Evolutionary conservation across 2,113 vertebrate species (phyloP).

Genomic region (Macroglossus sobrinus): DNA sequence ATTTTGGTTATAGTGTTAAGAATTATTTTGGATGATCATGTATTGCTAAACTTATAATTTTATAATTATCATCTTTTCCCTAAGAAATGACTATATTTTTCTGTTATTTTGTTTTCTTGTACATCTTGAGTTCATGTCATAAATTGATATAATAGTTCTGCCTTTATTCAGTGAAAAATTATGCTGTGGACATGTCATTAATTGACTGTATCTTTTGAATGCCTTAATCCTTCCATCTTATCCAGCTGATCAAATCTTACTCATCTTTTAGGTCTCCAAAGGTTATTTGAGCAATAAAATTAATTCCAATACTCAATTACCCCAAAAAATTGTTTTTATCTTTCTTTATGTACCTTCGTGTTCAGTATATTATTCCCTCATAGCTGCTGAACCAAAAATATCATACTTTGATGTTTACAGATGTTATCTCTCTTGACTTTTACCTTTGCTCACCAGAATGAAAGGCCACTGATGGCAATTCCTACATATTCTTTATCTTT

Average conservation of each 20-base stretch:
- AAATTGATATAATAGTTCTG: not conserved
- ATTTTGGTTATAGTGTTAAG: not conserved
- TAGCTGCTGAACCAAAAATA: not conserved
- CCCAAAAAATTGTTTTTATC: not conserved
- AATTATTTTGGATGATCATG: not conserved
- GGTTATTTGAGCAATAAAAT: not conserved
- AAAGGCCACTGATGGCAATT: not conserved
- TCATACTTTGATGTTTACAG: not conserved
- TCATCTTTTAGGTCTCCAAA: not conserved
- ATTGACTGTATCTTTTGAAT: not conserved
- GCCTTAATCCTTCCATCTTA: not conserved
- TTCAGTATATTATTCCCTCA: not conserved
- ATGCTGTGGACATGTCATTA: not conserved
- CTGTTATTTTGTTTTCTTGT: not conserved
- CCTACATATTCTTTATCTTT: not conserved
- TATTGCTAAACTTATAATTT: not conserved
- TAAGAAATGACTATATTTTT: not conserved
- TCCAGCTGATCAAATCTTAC: not conserved
- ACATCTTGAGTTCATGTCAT: not conserved
- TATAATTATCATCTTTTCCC: not conserved
- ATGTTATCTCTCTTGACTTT: not conserved
- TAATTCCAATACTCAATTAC: not conserved
- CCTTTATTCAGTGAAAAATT: not conserved
- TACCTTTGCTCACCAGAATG: not conserved
- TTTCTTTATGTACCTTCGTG: not conserved